These are phyloP conservation scores for Steinernema khuongi DNA, from an alignment of 1,140 invertebrate genomes.

Conservation along the genomic window DNA sequence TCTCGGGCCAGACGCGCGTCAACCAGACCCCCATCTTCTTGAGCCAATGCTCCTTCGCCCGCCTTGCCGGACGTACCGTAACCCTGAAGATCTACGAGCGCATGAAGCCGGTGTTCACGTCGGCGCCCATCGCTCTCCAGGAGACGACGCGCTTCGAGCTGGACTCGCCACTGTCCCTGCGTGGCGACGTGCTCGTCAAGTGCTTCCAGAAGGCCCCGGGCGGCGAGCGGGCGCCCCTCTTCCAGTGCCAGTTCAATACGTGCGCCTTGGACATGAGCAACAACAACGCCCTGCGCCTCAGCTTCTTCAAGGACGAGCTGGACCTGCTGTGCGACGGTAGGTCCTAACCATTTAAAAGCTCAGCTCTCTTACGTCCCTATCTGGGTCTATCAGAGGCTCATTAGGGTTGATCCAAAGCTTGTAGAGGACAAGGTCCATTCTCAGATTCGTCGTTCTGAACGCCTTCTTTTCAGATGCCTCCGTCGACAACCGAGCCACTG, in stretches of 20 bases:
- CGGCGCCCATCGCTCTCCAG: conserved; percentile 66
- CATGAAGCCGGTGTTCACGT: conserved; percentile 78
- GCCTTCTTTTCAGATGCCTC: conserved; percentile 59
- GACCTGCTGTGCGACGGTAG: conserved; percentile 62
- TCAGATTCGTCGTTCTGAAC: background rate
- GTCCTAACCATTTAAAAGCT: too few species aligned
- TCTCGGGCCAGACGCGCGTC: conserved; percentile 78
- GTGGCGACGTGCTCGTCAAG: conserved; percentile 81
- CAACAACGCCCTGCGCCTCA: conserved; percentile 69
- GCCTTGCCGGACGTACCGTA: conserved; percentile 65
- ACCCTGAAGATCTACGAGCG: conserved; percentile 70
- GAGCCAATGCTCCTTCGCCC: conserved; percentile 77
- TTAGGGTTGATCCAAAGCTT: too few species aligned
- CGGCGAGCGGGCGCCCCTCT: conserved; percentile 66
- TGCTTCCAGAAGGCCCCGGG: conserved; percentile 70
- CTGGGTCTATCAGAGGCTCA: too few species aligned
- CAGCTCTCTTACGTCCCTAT: too few species aligned
- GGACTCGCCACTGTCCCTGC: conserved; percentile 70
- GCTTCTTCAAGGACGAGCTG: conserved; percentile 75
- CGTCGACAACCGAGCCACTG: conserved; percentile 68
- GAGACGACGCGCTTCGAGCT: conserved; percentile 61
- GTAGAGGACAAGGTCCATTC: background rate
- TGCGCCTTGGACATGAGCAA: conserved; percentile 68
- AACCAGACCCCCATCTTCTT: conserved; percentile 78
- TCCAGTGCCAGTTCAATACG: conserved; percentile 82